Conservation (phyloP, 2,888 invertebrate species). For the Rotaria sp. region DNA sequence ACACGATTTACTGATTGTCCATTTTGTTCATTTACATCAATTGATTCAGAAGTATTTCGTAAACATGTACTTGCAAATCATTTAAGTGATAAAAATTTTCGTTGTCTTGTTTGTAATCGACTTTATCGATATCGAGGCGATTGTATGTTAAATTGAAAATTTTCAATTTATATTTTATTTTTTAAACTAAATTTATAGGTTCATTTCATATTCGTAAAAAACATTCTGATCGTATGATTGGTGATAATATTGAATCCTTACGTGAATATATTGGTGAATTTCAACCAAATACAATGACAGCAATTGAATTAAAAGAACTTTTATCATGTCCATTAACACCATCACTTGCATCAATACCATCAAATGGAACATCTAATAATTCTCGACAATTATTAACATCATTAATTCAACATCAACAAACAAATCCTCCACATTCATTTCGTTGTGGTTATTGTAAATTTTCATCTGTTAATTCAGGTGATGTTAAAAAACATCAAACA, state of each 20-base stretch:
- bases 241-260: background rate
- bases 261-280: constrained; percentile 20
- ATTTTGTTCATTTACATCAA: constrained; percentile 34
- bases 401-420: background rate
- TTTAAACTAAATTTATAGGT: background rate
- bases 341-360: background rate
- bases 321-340: background rate
- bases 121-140: constrained; percentile 40
- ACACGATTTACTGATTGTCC: constrained; percentile 33
- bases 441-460: constrained; percentile 39
- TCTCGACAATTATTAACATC: background rate
- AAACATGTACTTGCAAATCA: constrained; percentile 37
- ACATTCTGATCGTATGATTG: background rate
- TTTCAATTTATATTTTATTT: background rate
- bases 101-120: constrained; percentile 38
- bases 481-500: constrained; percentile 40
- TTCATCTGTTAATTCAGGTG: constrained; percentile 37
- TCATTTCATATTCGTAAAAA: constrained; percentile 30
- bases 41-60: constrained; percentile 21
- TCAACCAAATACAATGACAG: constrained; percentile 4
- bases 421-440: background rate
- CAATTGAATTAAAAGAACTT: background rate
- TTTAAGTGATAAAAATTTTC: constrained; percentile 37
- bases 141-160: background rate
- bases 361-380: background rate